These are phyloP conservation scores for Esperia sulphurella DNA, from an alignment of 2,888 invertebrate species.

Conservation along the genomic window DNA sequence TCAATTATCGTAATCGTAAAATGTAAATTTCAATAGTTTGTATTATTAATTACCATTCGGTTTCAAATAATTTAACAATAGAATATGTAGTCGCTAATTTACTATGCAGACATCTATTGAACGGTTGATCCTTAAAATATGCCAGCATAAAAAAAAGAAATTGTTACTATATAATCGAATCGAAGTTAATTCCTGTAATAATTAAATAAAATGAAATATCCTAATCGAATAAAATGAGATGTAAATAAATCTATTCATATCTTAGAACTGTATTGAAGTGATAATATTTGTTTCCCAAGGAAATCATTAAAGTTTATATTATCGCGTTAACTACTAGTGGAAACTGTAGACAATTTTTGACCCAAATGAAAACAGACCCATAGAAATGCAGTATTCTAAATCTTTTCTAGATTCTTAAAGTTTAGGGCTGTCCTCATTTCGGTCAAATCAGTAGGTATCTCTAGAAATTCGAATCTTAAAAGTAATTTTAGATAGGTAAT, in stretches of 20 bases:
- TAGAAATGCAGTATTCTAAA: slow-evolving; percentile 3
- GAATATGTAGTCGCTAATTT: too few relatives aligned
- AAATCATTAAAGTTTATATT: slow-evolving; percentile 69
- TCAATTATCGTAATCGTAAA: slow-evolving; percentile 28
- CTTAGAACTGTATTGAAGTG: slow-evolving; percentile 71
- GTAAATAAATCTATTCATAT: slow-evolving; percentile 75
- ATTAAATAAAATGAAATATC: slow-evolving; percentile 24
- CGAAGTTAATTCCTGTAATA: slow-evolving; percentile 5
- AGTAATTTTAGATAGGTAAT: slow-evolving; percentile 33
- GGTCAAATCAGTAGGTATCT: slow-evolving; percentile 18
- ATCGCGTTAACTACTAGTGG: slow-evolving; percentile 69
- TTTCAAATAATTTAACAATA: too few relatives aligned
- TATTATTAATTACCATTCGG: too few relatives aligned
- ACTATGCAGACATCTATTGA: neutral
- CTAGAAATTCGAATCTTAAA: slow-evolving; percentile 26
- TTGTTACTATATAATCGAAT: slow-evolving; percentile 21
- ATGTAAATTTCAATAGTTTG: neutral
- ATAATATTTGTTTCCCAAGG: slow-evolving; percentile 73
- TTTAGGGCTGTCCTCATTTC: slow-evolving; percentile 22
- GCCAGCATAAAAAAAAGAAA: neutral
- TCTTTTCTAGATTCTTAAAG: neutral
- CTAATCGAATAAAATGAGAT: slow-evolving; percentile 36
- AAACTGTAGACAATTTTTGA: slow-evolving; percentile 46
- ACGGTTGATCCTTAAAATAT: neutral
- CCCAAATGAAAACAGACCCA: slow-evolving; percentile 33